These are phyloP conservation scores for Noctilio leporinus DNA, from an alignment of 2,113 vertebrate genomes.

Conservation along the genomic window DNA sequence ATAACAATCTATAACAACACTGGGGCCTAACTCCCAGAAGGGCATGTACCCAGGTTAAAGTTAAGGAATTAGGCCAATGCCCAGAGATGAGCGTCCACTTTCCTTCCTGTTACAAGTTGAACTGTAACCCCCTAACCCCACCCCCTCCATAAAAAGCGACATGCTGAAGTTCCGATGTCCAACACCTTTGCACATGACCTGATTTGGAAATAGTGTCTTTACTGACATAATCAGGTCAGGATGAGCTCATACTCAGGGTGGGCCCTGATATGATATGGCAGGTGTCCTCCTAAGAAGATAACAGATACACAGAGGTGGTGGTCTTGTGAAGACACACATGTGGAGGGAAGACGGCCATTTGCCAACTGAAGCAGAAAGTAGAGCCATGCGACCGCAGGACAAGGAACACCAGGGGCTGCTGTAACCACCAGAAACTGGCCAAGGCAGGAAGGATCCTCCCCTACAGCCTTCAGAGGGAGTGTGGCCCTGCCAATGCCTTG, in stretches of 20 bases:
- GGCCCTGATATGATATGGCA: background rate
- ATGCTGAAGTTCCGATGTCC: background rate
- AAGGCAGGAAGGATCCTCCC: background rate
- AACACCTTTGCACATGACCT: too few species aligned
- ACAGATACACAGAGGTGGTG: background rate
- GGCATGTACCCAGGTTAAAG: background rate
- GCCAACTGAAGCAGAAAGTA: background rate
- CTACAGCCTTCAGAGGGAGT: background rate
- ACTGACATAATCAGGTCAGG: background rate
- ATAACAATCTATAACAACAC: background rate
- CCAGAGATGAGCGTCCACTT: background rate
- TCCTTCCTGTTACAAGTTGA: background rate
- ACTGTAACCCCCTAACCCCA: accelerated
- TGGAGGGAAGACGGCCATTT: background rate
- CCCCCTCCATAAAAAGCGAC: too few species aligned
- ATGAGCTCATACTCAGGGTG: background rate
- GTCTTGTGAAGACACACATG: background rate
- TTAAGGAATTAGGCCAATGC: accelerated
- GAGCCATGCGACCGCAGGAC: background rate
- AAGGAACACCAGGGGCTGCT: background rate
- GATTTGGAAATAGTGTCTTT: background rate
- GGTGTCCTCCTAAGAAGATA: background rate
- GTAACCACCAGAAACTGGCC: background rate
- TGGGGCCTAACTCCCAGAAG: background rate
- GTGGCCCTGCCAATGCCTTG: accelerated